Base-by-base conservation (phyloP, 2,888 invertebrate genomes). In the Asteroscopus sphinx region DNA sequence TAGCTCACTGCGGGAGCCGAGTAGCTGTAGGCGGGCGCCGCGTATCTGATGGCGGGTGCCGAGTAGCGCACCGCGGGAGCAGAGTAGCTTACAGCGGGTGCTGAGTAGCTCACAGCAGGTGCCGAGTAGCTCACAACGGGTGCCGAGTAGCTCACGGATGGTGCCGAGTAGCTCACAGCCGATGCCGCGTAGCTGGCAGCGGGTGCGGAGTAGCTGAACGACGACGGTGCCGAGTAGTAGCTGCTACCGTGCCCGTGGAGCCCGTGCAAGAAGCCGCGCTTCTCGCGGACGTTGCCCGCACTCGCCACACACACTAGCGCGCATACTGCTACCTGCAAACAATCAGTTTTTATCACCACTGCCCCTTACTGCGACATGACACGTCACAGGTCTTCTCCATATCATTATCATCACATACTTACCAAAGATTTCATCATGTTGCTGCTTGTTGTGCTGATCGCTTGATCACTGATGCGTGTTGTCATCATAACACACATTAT, bases 221-320 rank as follows among this genome's bases (percentile, higher is more conserved):
- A 65, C 53, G 76, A 65, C 61, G 82, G 73, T 40, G 72, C 30
- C 16, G 42, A 17, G 30, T 16, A 42, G 30, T 11, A 6, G 25
- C 35, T 11, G 35, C 11, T 25, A 16, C 33, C 33, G 13, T 13
- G 33, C 13, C 33, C 56, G 39, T 5, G 41, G 30, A 33, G 44
- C 0, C 47, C 62, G 16, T 45, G 36, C 25, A 51, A 36, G 33
- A 32, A 54, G 12, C 80, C 78, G 33, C 81, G 77, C 62, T 80
- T 80, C 46, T 69, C 68, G 3, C 79, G 77, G 2, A 70, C 64
- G 21, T 44, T 28, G 8, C 75, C 79, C 8, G 66, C 58, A 21
- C 37, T 30, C 25, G 47, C 68, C 13, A 46, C 66, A 2, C 60
- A 33, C 35, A 63, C 32, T 25, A 67, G 36, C 37, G 49, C 66